Base-by-base conservation (phyloP, 2,113 vertebrate genomes). In the Laticauda colubrina region DNA sequence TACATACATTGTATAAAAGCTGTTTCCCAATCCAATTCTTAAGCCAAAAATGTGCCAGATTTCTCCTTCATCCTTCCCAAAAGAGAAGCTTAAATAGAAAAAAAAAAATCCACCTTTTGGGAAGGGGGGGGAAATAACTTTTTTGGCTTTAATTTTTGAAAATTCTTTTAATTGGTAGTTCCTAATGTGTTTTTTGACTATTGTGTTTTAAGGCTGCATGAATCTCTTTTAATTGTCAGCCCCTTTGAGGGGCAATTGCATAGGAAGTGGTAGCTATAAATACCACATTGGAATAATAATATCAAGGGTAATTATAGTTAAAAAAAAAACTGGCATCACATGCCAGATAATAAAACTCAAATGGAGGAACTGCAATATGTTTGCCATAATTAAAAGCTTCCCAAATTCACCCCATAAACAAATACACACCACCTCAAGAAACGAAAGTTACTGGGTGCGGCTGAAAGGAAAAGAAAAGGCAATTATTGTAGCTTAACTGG, bases 41-140 rank as follows among this genome's bases (percentile, higher is more conserved):
- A 15, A 34, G 29, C 29, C 14, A 0, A 69, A 69, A 69, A n/a
- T 0, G 14, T 12, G 1, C 12, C 29, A n/a, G 64, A 69, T 69
- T n/a, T 69, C 29, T 69, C 26, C 4, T 61, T 24, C 9, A 26
- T 61, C 24, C 59, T 64, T 24, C 59, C 56, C 21, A 57, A 69
- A 69, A n/a, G 29, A 69, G 64, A 69, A 69, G 29, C 4, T n/a
- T 69, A 69, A 69, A 69, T 29, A n/a, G 12, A 15, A n/a, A n/a
- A 69, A 69, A 14, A 69, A 15, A 53, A n/a, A 6, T n/a, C 12
- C 4, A n/a, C 12, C 12, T 69, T 69, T 64, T n/a, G 57, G 2
- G 4, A 12, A 1, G 3, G 7, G 59, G 3, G 4, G 29, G 3
- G 1, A 61, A 3, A 3, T 10, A 3, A 14, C 64, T 69, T 4